Conservation (phyloP, 2,797 vertebrate genomes). For the Parambassis ranga region DNA sequence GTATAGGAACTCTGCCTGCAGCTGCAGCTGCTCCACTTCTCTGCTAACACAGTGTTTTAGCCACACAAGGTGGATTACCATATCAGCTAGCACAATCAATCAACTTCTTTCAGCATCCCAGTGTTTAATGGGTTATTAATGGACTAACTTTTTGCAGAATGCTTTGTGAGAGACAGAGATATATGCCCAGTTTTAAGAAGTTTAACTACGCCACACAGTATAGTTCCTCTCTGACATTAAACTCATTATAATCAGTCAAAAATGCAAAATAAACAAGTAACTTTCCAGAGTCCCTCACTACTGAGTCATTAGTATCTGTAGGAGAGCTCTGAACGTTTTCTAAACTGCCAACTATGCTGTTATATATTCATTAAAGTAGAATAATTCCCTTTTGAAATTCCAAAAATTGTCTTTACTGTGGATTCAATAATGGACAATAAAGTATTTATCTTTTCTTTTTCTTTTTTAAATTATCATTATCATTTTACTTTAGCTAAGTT, state of each 20-base stretch:
- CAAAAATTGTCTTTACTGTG: too few species aligned
- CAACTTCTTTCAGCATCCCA: constrained; percentile 47
- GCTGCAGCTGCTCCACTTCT: constrained; percentile 49
- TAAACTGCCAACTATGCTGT: neutral
- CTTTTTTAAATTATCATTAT: too few species aligned
- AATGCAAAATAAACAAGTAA: neutral
- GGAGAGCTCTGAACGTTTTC: neutral
- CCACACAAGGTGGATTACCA: constrained; percentile 53
- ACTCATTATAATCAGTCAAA: constrained; percentile 7
- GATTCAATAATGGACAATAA: too few species aligned
- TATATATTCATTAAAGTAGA: too few species aligned
- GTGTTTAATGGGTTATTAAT: constrained; percentile 72
- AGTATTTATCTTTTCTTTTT: too few species aligned
- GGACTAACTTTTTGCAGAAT: constrained; percentile 52
- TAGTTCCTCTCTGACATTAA: neutral
- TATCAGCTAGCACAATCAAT: constrained; percentile 60
- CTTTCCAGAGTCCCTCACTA: neutral
- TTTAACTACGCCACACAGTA: constrained; percentile 2
- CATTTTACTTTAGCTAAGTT: too few species aligned
- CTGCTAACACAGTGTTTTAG: constrained; percentile 27
- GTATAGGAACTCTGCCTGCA: constrained; percentile 38
- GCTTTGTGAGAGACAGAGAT: constrained; percentile 50
- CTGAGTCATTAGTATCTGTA: neutral
- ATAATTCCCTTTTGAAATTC: too few species aligned
- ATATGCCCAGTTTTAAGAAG: constrained; percentile 33